These are phyloP conservation scores for Cheilosia soror DNA, from an alignment of 2,888 invertebrate species.

Conservation along the genomic window DNA sequence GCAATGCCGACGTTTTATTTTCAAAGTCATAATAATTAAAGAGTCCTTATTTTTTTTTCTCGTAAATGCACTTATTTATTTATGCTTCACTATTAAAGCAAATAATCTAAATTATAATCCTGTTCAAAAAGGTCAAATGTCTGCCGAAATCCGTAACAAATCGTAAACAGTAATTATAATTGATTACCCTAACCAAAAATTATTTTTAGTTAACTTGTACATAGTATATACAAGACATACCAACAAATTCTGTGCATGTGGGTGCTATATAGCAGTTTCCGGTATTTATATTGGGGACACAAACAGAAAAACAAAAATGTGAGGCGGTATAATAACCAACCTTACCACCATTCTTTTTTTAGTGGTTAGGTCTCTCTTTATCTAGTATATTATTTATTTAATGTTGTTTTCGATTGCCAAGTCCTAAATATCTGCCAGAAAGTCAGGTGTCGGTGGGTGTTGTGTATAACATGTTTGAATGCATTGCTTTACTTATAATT, in stretches of 20 bases:
- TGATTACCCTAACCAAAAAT: conserved; percentile 28
- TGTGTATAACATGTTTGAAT: conserved; percentile 46
- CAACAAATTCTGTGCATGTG: background rate
- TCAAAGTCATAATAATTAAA: conserved; percentile 73
- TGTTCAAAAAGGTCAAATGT: conserved; percentile 18
- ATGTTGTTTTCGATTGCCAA: conserved; percentile 72
- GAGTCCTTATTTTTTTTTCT: conserved; percentile 49
- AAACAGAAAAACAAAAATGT: conserved; percentile 31
- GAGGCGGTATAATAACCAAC: conserved; percentile 56
- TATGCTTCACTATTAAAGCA: conserved; percentile 34
- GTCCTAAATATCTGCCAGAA: conserved; percentile 70
- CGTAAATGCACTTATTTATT: conserved; percentile 49
- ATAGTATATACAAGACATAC: background rate
- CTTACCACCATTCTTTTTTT: conserved; percentile 41
- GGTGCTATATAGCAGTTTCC: conserved; percentile 15
- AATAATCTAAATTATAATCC: conserved; percentile 4
- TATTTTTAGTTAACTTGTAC: conserved; percentile 2
- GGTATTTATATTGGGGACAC: conserved; percentile 53
- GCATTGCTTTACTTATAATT: conserved; percentile 35
- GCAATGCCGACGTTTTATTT: conserved; percentile 68
- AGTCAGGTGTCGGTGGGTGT: conserved; percentile 47
- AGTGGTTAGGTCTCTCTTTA: conserved; percentile 60
- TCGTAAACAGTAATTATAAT: conserved; percentile 48
- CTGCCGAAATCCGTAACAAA: conserved; percentile 46
- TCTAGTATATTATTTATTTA: conserved; percentile 73